Evolutionary conservation across 2,888 invertebrate species (phyloP), one percentile per base, ranked within the genome.

Genomic region (Chalcosyrphus nemorum): DNA sequence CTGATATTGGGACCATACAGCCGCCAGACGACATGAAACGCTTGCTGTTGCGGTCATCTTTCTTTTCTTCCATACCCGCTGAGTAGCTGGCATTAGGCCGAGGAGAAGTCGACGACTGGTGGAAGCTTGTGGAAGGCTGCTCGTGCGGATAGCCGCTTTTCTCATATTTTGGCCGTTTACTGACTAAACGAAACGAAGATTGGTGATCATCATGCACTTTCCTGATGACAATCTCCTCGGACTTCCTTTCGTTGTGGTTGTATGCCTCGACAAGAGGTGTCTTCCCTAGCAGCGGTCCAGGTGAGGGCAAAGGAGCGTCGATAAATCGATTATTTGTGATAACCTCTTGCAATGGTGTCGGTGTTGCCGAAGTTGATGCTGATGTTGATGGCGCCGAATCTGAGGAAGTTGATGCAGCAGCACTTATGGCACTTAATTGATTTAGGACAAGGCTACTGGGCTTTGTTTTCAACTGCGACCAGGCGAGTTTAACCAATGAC

Each of bases 241-340:
- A 89, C 52, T 87, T 88, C 2, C 89, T 88, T 0, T 87, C 87
- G 50, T 87, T 88, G 66, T 88, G 87, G 71, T 92, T 92, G 75
- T 94, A 94, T 9, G 93, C 92, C 86, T 97, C 96, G 13, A 97
- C 95, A 38, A 97, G 92, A 59, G 96, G 93, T 1, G 97, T 97
- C 88, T 95, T 96, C 4, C 97, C 97, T 21, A 97, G 92, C 84
- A 96, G 92, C 0, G 97, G 97, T 0, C 97, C 97, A 0, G 97
- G 97, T 2, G 96, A 96, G 47, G 96, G 96, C 54, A 96, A 91
- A 0, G 96, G 95, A 47, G 94, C 92, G 81, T 93, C 92, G 47
- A 93, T 90, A 86, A 93, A 93, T 7, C 90, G 88, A 21, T 89
- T 86, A 86, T 92, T 86, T 24, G 66, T 63, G 27, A 61, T 68